These are phyloP conservation scores for Actinemys pallida DNA, from an alignment of 2,113 vertebrate species.

Conservation along the genomic window DNA sequence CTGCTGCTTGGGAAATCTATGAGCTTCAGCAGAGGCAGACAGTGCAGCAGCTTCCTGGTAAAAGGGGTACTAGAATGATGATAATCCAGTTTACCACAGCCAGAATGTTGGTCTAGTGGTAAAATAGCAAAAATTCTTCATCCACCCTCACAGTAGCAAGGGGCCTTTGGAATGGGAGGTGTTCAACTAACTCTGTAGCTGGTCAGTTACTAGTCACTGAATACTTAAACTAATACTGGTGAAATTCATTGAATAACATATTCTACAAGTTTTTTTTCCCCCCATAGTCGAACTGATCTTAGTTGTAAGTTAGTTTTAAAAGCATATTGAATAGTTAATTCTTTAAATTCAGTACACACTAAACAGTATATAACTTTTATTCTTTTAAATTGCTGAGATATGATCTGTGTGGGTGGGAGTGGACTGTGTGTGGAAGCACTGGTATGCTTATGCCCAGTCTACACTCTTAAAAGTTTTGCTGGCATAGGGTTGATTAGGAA, in stretches of 20 bases:
- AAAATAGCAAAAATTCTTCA: background rate
- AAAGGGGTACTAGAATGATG: background rate
- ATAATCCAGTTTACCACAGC: background rate
- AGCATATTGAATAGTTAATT: background rate
- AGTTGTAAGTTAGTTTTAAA: background rate
- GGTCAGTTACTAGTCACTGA: no score
- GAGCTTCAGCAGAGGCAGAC: background rate
- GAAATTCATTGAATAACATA: background rate
- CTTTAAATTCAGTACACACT: background rate
- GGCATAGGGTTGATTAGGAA: no score
- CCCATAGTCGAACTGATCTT: background rate
- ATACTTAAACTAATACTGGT: background rate
- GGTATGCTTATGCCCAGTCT: no score
- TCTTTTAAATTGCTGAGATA: accelerated
- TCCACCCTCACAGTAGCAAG: background rate
- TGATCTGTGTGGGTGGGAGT: background rate
- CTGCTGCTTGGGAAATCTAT: background rate
- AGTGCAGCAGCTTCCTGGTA: accelerated
- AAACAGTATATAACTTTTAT: background rate
- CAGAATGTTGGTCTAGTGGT: background rate
- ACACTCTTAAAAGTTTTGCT: accelerated
- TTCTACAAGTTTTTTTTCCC: background rate
- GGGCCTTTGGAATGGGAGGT: background rate
- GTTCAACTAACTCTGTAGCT: background rate
- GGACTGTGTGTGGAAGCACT: background rate